Evolutionary conservation across 2,113 vertebrate species (phyloP), one percentile per base, ranked within the genome.

Genomic region (Cebus imitator): DNA sequence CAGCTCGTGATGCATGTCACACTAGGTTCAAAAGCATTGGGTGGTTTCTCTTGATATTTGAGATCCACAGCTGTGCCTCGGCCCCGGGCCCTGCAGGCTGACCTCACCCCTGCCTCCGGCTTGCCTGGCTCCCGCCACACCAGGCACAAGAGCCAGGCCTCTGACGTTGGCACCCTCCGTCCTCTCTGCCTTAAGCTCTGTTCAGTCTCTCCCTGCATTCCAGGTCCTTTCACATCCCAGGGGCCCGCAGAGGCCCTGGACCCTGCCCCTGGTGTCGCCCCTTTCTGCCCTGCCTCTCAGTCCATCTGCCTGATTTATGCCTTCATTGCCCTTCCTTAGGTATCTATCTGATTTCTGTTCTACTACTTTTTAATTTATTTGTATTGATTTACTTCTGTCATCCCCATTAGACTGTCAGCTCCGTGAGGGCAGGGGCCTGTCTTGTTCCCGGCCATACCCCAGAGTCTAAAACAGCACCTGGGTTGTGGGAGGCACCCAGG

Each of bases 161-260:
- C 9, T 1, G 5, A 5, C 1, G 1, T 1, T 10, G 23, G 25
- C 30, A 13, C 58, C 27, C 4, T 2, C 83, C 4, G 1, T 45
- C 12, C 52, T 58, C 64, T 92, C 58, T 2, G 30, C 72, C 79
- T 13, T 0, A 1, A 23, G 35, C 50, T 9, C 1, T 37, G 52
- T 6, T 11, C 5, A 0, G 30, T 8, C 27, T 30, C 27, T 50
- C 3, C 2, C 52, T 58, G 68, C 23, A 11, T 3, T 10, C 76
- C 52, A 21, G 17, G 82, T 20, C 48, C 40, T 35, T 40, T 45
- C 16, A 5, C 14, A 3, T 35, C n/a, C 50, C 25, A 18, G 17
- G 40, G 25, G 32, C 52, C 1, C 0, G 25, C 37, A 43, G 86
- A 8, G 10, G 72, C 17, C 6, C 57, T 8, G 35, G 57, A 1